Base-by-base conservation (phyloP, 1,140 invertebrate genomes). In the Drosophila micromelanica region DNA sequence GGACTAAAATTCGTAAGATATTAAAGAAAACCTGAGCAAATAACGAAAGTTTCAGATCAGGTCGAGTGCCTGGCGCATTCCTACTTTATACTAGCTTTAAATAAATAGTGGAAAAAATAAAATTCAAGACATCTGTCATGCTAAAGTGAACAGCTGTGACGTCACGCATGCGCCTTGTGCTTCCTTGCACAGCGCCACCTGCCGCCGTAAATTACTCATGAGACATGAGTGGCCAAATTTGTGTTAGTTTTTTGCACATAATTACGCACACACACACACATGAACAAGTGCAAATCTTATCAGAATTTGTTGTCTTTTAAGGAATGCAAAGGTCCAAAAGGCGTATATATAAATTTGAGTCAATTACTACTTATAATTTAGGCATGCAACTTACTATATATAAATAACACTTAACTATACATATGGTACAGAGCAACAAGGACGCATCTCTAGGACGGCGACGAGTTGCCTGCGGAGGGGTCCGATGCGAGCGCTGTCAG, bases 341-440 rank as follows among this genome's bases (percentile, higher is more conserved):
- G 27, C n/a, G 35, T 32, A 49, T 12, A 42, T 35, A 37, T 5
- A 38, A 2, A 12, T 38, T 27, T 27, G 20, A 23, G 45, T 48
- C 45, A 27, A 61, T 40, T 46, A 59, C 27, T n/a, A 46, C 37
- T 45, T 49, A 40, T 43, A 63, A 63, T 63, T 63, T 63, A 63
- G 48, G 2, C 7, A 20, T 43, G 27, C 13, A 49, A 35, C 43
- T 17, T 45, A 45, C 12, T 17, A 52, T 35, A 52, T 35, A 13
- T 17, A 52, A 12, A 35, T 17, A 15, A 35, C 30, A 52, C 30
- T 15, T 32, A 51, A 32, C 27, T 35, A 35, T 35, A 51, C 43
- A 7, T 35, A 32, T 32, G 11, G 27, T 3, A 59, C 37, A 48
- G 43, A 46, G 17, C 40, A 56, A 46, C 12, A 62, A 62, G 51